These are phyloP conservation scores for Serilophus lunatus DNA, from an alignment of 2,113 vertebrate genomes.

Conservation along the genomic window DNA sequence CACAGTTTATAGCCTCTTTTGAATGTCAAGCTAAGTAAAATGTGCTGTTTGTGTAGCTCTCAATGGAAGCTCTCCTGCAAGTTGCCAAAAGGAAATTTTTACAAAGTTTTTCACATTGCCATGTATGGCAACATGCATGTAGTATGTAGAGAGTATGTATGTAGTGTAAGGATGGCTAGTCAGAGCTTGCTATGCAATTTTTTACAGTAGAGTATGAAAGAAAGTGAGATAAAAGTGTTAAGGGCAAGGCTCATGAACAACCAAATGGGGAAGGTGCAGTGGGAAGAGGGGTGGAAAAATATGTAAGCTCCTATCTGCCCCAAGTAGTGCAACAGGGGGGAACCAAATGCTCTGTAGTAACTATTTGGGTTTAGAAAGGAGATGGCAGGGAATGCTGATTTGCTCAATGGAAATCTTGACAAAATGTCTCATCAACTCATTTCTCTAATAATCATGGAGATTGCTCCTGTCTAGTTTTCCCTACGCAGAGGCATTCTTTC, in stretches of 20 bases:
- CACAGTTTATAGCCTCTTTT: not conserved
- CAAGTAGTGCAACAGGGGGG: not conserved
- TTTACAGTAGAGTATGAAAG: not conserved
- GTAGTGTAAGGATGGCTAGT: not conserved
- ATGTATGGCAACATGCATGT: fast-evolving
- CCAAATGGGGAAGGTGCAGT: not conserved
- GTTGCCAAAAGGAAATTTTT: not conserved
- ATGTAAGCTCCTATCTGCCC: not conserved
- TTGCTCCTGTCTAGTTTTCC: not conserved
- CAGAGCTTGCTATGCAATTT: not conserved
- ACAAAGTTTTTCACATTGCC: not conserved
- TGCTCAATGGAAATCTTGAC: not conserved
- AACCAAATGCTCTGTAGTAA: not conserved
- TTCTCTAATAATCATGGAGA: not conserved
- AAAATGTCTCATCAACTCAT: not conserved
- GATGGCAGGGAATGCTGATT: not conserved
- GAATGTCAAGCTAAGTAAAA: not conserved
- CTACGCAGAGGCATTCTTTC: not conserved
- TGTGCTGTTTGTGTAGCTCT: not conserved
- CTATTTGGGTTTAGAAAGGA: not conserved
- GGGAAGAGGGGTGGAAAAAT: not conserved
- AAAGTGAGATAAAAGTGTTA: not conserved
- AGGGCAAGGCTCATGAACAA: not conserved
- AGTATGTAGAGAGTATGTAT: fast-evolving
- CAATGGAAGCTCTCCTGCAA: not conserved